These are phyloP conservation scores for Clistopyga incitator DNA, from an alignment of 2,888 invertebrate species.

Conservation along the genomic window DNA sequence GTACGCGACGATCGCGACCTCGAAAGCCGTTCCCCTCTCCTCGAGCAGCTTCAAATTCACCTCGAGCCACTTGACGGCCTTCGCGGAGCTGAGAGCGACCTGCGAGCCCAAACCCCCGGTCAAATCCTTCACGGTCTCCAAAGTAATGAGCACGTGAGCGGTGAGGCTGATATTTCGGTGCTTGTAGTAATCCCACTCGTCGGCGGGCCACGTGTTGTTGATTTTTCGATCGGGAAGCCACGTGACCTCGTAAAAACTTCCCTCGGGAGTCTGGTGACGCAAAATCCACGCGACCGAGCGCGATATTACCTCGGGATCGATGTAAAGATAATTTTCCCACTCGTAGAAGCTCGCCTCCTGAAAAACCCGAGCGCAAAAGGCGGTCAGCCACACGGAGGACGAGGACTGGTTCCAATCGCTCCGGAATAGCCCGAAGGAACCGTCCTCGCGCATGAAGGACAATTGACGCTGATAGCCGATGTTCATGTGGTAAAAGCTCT, in stretches of 20 bases:
- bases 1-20: constrained; percentile 95
- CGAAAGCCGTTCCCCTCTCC: constrained; percentile 91
- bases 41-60: constrained; percentile 91
- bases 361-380: constrained; percentile 94
- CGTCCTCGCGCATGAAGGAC: constrained; percentile 95
- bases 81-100: constrained; percentile 91
- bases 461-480: constrained; percentile 95
- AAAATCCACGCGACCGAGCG: constrained; percentile 95
- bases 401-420: constrained; percentile 97
- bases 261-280: constrained; percentile 92
- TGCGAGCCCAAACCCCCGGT: constrained; percentile 90
- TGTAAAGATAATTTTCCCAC: constrained; percentile 98
- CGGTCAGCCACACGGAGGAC: constrained; percentile 96
- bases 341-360: constrained; percentile 97
- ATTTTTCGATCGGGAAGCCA: constrained; percentile 96
- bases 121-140: constrained; percentile 93
- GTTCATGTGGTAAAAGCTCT: constrained; percentile 95
- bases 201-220: constrained; percentile 89
- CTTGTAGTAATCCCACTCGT: constrained; percentile 85
- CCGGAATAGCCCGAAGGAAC: constrained; percentile 95
- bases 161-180: constrained; percentile 95
- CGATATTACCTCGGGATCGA: constrained; percentile 94
- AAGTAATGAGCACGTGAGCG: constrained; percentile 95
- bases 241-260: constrained; percentile 95
- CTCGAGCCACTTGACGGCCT: constrained; percentile 93